Evolutionary conservation across 2,888 invertebrate species (phyloP), one percentile per base, ranked within the genome.

Genomic region (Idaea dimidiata): DNA sequence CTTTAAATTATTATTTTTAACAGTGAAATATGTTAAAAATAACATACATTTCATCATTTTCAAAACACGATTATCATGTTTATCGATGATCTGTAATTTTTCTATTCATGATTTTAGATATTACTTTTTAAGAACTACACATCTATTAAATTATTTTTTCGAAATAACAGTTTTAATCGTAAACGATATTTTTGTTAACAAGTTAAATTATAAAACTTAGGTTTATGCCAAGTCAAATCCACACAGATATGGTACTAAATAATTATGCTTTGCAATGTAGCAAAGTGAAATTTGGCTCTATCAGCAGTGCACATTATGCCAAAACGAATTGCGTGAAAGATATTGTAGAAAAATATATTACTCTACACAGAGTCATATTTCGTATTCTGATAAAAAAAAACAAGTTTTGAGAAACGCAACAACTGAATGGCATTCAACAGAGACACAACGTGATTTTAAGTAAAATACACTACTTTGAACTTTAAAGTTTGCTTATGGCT

Each of bases 401-500:
- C 6, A 32, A 43, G 10, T 43, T 43, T 43, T 10, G 6, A 43
- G 43, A 43, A 43, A 10, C 14, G 43, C 43, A 43, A 43, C 8
- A 33, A 43, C 24, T 24, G 24, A 24, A 24, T 24, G 24, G 3
- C 24, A 24, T 24, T 3, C 5, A 43, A 43, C 43, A 43, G 43
- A 43, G 7, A 33, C 43, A 43, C 43, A 10, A 43, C 8, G 8
- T 43, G 43, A 14, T 43, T 14, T 43, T 43, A 43, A 7, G 6
- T 43, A 10, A 43, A 7, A 24, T 63, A 58, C 60, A 60, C 62
- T 60, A 58, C 60, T 66, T 69, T 64, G 59, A 68, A 68, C 60
- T 63, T 66, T 58, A 61, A 54, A 62, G 62, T 66, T 59, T 63
- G 18, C 61, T 64, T 60, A 55, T 65, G 64, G 61, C 66, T 67